phyloP scores from a whole-genome alignment of 2,888 invertebrate genomes.

The Marasmarcha lunaedactyla region DNA sequence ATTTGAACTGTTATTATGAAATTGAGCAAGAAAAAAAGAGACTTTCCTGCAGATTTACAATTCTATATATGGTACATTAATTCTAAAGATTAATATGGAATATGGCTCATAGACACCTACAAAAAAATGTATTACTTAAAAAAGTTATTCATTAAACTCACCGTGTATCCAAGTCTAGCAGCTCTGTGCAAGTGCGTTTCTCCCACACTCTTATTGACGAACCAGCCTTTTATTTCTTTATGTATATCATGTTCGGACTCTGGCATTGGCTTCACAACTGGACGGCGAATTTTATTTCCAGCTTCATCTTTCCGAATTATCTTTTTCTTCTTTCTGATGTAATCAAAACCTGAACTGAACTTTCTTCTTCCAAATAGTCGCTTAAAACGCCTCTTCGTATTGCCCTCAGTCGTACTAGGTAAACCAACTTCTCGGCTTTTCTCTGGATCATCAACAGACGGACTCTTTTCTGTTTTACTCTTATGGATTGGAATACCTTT shows the following conservation, averaged over 20 bases:
- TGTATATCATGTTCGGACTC: constrained; percentile 83
- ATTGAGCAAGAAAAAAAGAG: too few species aligned
- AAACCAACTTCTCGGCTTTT: constrained; percentile 42
- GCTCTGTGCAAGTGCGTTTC: constrained; percentile 94
- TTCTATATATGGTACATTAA: too few species aligned
- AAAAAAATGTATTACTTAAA: not conserved
- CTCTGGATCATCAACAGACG: constrained; percentile 45
- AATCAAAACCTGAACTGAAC: constrained; percentile 88
- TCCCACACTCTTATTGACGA: constrained; percentile 93
- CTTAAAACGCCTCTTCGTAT: constrained; percentile 69
- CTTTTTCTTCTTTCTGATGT: constrained; percentile 90
- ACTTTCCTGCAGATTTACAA: too few species aligned
- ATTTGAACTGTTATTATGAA: too few species aligned
- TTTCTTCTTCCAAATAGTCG: constrained; percentile 78
- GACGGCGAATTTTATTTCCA: constrained; percentile 52
- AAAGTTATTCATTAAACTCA: constrained; percentile 44
- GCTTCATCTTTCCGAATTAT: constrained; percentile 69
- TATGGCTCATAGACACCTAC: too few species aligned
- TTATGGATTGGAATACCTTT: constrained; percentile 43
- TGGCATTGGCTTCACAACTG: constrained; percentile 66
- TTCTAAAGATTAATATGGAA: too few species aligned
- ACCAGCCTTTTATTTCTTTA: constrained; percentile 90
- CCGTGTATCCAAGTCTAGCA: constrained; percentile 88
- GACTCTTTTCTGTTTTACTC: constrained; percentile 35
- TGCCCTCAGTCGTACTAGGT: constrained; percentile 34